Percentiles rank a stretch among this genome's conserved stretches.
phyloP scores from a whole-genome alignment of 1,140 invertebrate genomes.

The Ceratoteleas bidentatus region DNA sequence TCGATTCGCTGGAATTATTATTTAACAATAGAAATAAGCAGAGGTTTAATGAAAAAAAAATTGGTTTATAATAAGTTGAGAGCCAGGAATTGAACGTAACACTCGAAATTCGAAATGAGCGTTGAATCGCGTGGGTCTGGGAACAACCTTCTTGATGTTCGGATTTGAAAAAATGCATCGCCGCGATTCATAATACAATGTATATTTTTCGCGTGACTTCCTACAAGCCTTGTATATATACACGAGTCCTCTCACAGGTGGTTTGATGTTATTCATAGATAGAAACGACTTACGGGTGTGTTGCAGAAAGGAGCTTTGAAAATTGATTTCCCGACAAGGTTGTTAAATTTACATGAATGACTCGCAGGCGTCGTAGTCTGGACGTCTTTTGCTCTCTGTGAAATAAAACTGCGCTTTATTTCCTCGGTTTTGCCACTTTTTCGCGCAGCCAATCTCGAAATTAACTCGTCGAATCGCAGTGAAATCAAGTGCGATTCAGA shows the following conservation, averaged over 20 bases:
- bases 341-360: conserved; percentile 68
- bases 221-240: conserved; percentile 54
- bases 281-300: conserved; percentile 64
- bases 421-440: conserved; percentile 13
- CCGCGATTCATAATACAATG: conserved; percentile 49
- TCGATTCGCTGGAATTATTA: too few relatives aligned
- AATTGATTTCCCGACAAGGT: conserved; percentile 68
- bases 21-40: too few relatives aligned
- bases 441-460: conserved; percentile 22
- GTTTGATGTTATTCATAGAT: conserved; percentile 69
- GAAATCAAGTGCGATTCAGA: conserved; percentile 14
- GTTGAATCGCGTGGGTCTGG: neutral
- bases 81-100: too few relatives aligned
- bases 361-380: conserved; percentile 41
- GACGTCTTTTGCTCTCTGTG: conserved; percentile 42
- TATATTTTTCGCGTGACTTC: conserved; percentile 66
- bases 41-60: too few relatives aligned
- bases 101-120: too few relatives aligned
- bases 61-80: too few relatives aligned
- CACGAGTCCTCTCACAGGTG: conserved; percentile 65
- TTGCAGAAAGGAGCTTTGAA: conserved; percentile 66
- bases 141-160: conserved; percentile 3
- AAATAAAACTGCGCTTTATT: conserved; percentile 50
- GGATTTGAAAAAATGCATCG: conserved; percentile 38
- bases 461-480: conserved; percentile 11